Conservation (phyloP, 2,888 invertebrate species). For the Chironomus tentans region DNA sequence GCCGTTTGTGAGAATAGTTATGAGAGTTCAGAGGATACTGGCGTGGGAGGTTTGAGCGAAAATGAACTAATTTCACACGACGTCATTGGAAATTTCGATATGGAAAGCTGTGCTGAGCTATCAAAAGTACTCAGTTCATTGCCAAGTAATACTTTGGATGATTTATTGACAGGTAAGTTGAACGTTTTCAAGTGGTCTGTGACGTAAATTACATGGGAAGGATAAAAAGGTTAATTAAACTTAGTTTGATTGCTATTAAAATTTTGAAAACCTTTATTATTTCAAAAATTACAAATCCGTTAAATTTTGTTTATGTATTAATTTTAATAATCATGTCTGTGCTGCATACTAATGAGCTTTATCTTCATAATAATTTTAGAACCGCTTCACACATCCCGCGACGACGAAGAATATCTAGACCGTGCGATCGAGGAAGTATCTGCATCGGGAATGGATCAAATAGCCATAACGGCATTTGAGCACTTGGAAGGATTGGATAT, state of each 20-base stretch:
- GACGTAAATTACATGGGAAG: too few relatives aligned
- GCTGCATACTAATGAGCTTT: not conserved
- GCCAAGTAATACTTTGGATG: conserved; percentile 74
- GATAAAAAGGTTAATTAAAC: too few relatives aligned
- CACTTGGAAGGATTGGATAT: not conserved
- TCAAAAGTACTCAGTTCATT: conserved; percentile 69
- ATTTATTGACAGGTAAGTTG: conserved; percentile 58
- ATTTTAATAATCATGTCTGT: not conserved
- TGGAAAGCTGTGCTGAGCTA: conserved; percentile 46
- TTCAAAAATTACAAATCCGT: too few relatives aligned
- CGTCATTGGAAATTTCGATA: conserved; percentile 35
- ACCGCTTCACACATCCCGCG: conserved; percentile 60
- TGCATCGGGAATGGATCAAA: conserved; percentile 45
- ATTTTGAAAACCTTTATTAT: too few relatives aligned
- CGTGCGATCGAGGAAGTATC: conserved; percentile 73
- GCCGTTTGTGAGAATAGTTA: conserved; percentile 51
- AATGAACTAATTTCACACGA: conserved; percentile 48
- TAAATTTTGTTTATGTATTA: too few relatives aligned
- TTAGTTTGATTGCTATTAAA: not conserved
- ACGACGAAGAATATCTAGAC: conserved; percentile 81
- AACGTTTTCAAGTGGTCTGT: too few relatives aligned
- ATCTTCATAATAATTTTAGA: conserved; percentile 40
- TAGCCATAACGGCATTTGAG: conserved; percentile 51
- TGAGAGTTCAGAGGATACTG: conserved; percentile 54
- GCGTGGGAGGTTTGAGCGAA: conserved; percentile 51